Conservation (phyloP, 1,140 invertebrate genomes). For the Cydia splendana region DNA sequence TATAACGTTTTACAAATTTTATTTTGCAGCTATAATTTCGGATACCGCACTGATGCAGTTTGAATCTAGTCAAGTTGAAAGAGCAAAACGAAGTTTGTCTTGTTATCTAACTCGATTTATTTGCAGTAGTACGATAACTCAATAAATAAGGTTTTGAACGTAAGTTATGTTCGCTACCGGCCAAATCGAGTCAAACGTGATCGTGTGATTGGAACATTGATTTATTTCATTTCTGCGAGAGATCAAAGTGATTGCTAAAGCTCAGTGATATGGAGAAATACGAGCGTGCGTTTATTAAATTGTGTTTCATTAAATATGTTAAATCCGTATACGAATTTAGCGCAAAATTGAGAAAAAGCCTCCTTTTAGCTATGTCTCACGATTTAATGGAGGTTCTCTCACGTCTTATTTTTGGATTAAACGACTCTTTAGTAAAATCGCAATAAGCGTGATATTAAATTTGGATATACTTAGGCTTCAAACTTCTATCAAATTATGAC, state of each 20-base stretch:
- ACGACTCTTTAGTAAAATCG: no score
- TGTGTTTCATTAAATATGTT: conserved; percentile 6
- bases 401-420: no score
- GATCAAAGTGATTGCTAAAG: conserved; percentile 4
- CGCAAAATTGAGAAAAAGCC: neutral
- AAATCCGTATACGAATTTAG: neutral
- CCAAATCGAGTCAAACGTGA: conserved; percentile 6
- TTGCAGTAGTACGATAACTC: conserved; percentile 11
- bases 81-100: neutral
- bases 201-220: neutral
- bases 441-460: no score
- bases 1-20: neutral
- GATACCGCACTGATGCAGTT: neutral
- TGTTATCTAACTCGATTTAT: conserved; percentile 14
- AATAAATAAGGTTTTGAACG: conserved; percentile 8
- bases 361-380: neutral
- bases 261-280: neutral
- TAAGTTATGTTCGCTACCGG: neutral
- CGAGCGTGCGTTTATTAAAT: conserved; percentile 1
- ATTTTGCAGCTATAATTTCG: neutral
- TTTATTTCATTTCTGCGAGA: conserved; percentile 25
- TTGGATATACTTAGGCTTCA: no score
- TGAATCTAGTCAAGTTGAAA: neutral
- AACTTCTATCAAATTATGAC: no score
- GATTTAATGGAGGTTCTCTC: no score